Conservation (phyloP, 1,140 invertebrate species). For the Daktulosphaira vitifoliae region DNA sequence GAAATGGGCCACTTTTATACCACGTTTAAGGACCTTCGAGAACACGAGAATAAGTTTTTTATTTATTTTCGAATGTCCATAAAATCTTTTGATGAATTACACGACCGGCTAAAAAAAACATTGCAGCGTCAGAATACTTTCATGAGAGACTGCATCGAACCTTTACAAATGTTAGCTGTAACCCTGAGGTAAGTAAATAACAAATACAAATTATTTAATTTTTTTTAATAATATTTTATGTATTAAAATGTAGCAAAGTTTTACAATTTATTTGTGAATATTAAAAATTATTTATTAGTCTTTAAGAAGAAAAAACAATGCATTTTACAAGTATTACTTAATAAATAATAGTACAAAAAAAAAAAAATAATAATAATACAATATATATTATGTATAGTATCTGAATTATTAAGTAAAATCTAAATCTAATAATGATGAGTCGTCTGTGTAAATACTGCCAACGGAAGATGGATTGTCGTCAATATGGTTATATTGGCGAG, state of each 20-base stretch:
- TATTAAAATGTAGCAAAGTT: constrained; percentile 14
- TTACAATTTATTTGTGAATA: constrained; percentile 5
- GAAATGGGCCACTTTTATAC: constrained; percentile 3
- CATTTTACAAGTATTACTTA: neutral
- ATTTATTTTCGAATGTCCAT: constrained; percentile 38
- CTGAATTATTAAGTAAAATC: constrained; percentile 16
- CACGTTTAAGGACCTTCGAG: neutral
- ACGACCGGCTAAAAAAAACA: constrained; percentile 33
- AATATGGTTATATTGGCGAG: neutral
- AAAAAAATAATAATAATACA: no score
- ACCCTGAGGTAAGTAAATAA: constrained; percentile 36
- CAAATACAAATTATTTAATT: no score
- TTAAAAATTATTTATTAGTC: constrained; percentile 19
- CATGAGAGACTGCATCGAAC: constrained; percentile 37
- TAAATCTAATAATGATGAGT: constrained; percentile 10
- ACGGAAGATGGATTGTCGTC: constrained; percentile 1
- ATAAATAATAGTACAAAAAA: no score
- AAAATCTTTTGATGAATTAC: constrained; percentile 37
- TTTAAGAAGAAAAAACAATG: neutral
- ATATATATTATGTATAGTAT: neutral
- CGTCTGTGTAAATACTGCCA: neutral
- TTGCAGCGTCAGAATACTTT: constrained; percentile 36
- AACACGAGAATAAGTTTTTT: constrained; percentile 35
- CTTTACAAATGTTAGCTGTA: constrained; percentile 36
- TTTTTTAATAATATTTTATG: constrained; percentile 18